These are phyloP conservation scores for Andrena marginata DNA, from an alignment of 2,888 invertebrate genomes.

Conservation along the genomic window DNA sequence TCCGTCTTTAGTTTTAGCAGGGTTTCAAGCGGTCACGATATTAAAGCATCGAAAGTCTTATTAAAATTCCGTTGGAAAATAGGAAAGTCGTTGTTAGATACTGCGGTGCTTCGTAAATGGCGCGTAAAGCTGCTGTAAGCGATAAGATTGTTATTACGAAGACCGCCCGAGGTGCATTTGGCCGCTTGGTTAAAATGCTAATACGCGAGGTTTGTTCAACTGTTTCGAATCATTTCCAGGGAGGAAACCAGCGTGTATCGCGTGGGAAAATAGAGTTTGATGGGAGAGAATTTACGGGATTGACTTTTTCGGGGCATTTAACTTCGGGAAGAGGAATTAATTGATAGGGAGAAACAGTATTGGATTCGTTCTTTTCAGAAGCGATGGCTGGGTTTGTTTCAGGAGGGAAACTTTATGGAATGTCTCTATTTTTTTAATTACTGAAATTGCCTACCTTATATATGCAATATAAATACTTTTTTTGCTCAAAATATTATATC, in stretches of 20 bases:
- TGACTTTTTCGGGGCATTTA: no score
- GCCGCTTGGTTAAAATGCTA: slow-evolving; percentile 34
- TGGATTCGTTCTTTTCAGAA: no score
- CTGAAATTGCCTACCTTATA: no score
- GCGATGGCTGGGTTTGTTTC: no score
- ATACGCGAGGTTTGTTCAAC: slow-evolving; percentile 23
- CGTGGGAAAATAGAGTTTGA: not conserved
- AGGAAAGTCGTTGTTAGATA: slow-evolving; percentile 3
- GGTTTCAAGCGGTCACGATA: slow-evolving; percentile 19
- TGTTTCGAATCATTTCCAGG: slow-evolving; percentile 1
- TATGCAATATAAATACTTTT: no score
- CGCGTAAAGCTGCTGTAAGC: slow-evolving; percentile 10
- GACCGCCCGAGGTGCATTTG: slow-evolving; percentile 20
- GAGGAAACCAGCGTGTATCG: not conserved
- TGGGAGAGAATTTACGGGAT: not conserved
- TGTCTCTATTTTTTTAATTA: no score
- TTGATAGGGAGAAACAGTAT: no score
- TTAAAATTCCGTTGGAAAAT: slow-evolving; percentile 14
- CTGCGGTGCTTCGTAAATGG: slow-evolving; percentile 26
- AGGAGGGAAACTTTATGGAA: no score
- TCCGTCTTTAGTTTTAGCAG: not conserved
- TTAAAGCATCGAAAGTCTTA: slow-evolving; percentile 30
- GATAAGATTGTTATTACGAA: slow-evolving; percentile 46
- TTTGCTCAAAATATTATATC: no score
- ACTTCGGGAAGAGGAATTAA: no score